Evolutionary conservation across 2,888 invertebrate species (phyloP), one percentile per base, ranked within the genome.

Genomic region (Blastobasis lacticolella): DNA sequence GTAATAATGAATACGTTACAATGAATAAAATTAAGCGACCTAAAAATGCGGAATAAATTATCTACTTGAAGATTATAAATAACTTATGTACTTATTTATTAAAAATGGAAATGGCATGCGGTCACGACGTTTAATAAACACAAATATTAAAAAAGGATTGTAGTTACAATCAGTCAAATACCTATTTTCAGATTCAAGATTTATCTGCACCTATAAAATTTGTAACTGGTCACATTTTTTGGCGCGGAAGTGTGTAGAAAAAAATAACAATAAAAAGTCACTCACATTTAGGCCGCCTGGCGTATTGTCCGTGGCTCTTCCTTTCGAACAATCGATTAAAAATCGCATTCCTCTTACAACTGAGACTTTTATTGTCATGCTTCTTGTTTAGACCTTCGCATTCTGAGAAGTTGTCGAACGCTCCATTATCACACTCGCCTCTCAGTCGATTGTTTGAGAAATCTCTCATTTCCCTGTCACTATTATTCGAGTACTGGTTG

Each of bases 401-500:
- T 47, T 87, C 86, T 0, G 73, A 69, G 5, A 77, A 66, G 61
- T 82, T 83, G 53, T 85, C 84, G 47, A 77, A 78, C 37, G 63
- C 62, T 9, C 67, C 65, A 48, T 73, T 72, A 50, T 79, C 76
- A 43, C 80, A 67, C 50, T 84, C 81, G 0, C 69, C 62, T 52
- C 60, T 73, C 37, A 79, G 61, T 56, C 77, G 64, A 67, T 77
- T 81, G 55, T 67, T 71, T 1, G 79, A 58, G 5, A 83, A 59
- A 9, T 87, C 87, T 49, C 75, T 65, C 10, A 84, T 53, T 54
- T 87, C 86, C 10, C 76, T 62, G 9, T 78, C 81, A 6, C 56
- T 66, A 0, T 78, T 73, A 64, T 85, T 90, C 40, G 91, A 89
- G 64, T 91, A 92, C 10, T 88, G 86, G 50, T 89, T 78, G 4